Evolutionary conservation across 1,140 invertebrate species (phyloP).

Genomic region (Brachionus manjavacas): DNA sequence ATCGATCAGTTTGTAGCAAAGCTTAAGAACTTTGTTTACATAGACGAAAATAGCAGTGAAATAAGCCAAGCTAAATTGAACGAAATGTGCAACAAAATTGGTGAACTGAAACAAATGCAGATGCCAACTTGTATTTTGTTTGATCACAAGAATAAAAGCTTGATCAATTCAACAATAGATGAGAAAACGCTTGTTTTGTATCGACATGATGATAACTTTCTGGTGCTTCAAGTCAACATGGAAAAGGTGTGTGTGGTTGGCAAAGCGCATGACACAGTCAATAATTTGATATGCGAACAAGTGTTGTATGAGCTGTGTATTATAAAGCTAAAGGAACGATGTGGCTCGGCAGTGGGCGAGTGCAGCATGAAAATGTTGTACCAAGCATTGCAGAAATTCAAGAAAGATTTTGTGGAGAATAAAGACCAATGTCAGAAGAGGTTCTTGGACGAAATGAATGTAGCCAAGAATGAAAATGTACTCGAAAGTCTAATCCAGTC

Average conservation of each 20-base stretch:
- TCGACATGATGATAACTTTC: background rate
- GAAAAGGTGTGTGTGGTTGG: background rate
- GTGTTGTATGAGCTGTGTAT: background rate
- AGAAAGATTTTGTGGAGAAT: background rate
- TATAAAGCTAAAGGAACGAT: background rate
- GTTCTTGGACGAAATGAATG: background rate
- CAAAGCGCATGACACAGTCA: background rate
- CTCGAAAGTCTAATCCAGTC: slow-evolving; percentile 10
- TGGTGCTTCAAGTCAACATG: background rate
- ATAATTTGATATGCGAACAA: background rate
- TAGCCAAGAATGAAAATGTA: background rate
- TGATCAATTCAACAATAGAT: background rate
- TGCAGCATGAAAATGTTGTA: background rate
- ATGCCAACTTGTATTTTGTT: background rate
- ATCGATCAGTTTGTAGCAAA: background rate
- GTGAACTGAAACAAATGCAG: background rate
- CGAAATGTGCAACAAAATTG: background rate
- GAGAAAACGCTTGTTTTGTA: background rate
- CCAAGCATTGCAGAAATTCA: background rate
- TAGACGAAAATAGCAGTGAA: background rate
- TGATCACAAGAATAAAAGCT: background rate
- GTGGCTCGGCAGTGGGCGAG: background rate
- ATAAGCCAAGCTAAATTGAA: background rate
- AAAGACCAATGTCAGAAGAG: background rate
- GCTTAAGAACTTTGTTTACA: background rate